Conservation (phyloP, 2,797 vertebrate species). For the Neosalanx taihuensis region DNA sequence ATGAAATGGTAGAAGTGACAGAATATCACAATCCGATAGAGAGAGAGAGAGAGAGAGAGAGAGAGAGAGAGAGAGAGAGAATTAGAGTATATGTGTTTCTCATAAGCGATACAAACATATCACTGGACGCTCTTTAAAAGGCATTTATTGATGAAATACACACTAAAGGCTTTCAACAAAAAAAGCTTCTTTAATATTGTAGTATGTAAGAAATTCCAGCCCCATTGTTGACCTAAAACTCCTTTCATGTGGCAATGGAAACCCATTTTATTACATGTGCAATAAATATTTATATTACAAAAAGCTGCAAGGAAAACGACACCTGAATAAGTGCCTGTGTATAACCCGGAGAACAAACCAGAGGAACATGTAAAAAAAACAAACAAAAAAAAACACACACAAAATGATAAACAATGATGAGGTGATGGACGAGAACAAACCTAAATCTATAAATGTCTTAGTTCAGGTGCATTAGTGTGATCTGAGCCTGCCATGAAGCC, state of each 20-base stretch:
- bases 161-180: conserved; percentile 73
- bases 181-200: conserved; percentile 71
- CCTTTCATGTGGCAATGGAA: conserved; percentile 67
- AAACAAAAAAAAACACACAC: conserved; percentile 5
- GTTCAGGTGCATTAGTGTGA: conserved; percentile 70
- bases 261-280: conserved; percentile 71
- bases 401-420: not conserved
- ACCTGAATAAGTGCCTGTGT: conserved; percentile 60
- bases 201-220: conserved; percentile 72
- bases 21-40: not conserved
- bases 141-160: conserved; percentile 87
- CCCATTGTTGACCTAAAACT: conserved; percentile 58
- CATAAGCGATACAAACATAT: too few species aligned
- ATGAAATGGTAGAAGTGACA: conserved; percentile 17
- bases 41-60: too few species aligned
- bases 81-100: too few species aligned
- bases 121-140: conserved; percentile 52
- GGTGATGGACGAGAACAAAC: conserved; percentile 39
- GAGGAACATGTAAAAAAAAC: conserved; percentile 19
- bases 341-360: conserved; percentile 45
- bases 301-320: conserved; percentile 56
- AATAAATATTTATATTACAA: conserved; percentile 80
- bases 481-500: conserved; percentile 74
- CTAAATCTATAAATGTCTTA: conserved; percentile 58
- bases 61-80: too few species aligned